These are phyloP conservation scores for Phyllotreta striolata DNA, from an alignment of 2,888 invertebrate genomes.

Conservation along the genomic window DNA sequence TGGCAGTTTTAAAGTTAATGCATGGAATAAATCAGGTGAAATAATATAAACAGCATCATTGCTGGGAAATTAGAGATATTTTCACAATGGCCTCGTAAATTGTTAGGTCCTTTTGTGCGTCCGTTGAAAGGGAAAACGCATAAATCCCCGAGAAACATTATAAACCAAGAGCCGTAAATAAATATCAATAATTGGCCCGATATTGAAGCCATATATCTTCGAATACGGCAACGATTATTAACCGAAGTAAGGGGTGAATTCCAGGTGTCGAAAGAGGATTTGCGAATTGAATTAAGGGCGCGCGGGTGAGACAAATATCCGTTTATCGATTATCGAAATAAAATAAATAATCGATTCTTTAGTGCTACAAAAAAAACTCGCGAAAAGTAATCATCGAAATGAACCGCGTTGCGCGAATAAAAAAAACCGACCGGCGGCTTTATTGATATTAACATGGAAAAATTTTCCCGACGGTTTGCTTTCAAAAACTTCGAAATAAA, in stretches of 20 bases:
- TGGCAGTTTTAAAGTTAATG: too few relatives aligned
- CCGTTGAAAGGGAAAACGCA: slow-evolving; percentile 40
- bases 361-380: too few relatives aligned
- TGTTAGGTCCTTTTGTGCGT: slow-evolving; percentile 38
- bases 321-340: background rate
- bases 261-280: slow-evolving; percentile 43
- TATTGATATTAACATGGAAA: too few relatives aligned
- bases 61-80: slow-evolving; percentile 36
- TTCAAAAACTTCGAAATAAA: too few relatives aligned
- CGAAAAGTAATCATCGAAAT: too few relatives aligned
- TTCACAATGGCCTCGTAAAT: slow-evolving; percentile 41
- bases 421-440: too few relatives aligned
- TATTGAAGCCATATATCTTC: slow-evolving; percentile 51
- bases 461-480: too few relatives aligned
- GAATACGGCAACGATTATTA: slow-evolving; percentile 47
- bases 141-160: slow-evolving; percentile 42
- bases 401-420: too few relatives aligned
- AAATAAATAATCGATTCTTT: too few relatives aligned
- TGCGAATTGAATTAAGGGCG: slow-evolving; percentile 37
- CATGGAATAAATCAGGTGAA: too few relatives aligned
- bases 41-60: slow-evolving; percentile 28
- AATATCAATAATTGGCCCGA: slow-evolving; percentile 52
- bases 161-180: slow-evolving; percentile 47
- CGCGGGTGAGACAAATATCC: too few relatives aligned
- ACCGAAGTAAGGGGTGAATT: slow-evolving; percentile 40